A percentile compares a stretch with the other conserved stretches of the same genome.
Evolutionary conservation across 2,797 vertebrate species (phyloP).

Genomic region (Hypotaenidia okinawae): DNA sequence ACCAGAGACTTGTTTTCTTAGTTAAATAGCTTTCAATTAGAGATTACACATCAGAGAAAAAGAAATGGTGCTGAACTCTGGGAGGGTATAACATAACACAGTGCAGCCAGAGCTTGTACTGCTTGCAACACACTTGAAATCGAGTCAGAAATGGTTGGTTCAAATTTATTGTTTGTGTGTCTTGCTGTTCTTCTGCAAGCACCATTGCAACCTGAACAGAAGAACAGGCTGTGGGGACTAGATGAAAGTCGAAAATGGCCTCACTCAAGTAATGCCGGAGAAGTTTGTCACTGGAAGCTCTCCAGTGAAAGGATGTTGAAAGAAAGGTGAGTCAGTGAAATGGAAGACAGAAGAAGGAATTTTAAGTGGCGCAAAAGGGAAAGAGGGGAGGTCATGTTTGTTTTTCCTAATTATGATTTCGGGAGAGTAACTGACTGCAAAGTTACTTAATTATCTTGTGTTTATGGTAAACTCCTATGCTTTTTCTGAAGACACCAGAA

Average conservation of each 20-base stretch:
- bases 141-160: neutral
- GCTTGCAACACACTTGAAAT: neutral
- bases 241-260: neutral
- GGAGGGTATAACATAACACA: neutral
- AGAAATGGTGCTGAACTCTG: neutral
- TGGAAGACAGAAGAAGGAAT: slow-evolving; percentile 12
- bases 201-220: neutral
- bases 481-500: slow-evolving; percentile 59
- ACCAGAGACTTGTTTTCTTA: neutral
- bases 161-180: neutral
- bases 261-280: neutral
- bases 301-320: neutral
- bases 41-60: neutral
- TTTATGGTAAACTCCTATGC: slow-evolving; percentile 41
- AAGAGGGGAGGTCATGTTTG: slow-evolving; percentile 27
- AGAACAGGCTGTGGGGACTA: neutral
- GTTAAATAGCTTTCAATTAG: neutral
- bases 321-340: slow-evolving; percentile 38
- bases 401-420: slow-evolving; percentile 52
- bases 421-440: slow-evolving; percentile 49
- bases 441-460: slow-evolving; percentile 64
- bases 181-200: neutral
- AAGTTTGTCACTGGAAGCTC: neutral
- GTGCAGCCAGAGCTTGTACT: neutral
- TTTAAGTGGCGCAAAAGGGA: neutral